Conservation (phyloP, 2,113 vertebrate species). For the Vireo altiloquus region DNA sequence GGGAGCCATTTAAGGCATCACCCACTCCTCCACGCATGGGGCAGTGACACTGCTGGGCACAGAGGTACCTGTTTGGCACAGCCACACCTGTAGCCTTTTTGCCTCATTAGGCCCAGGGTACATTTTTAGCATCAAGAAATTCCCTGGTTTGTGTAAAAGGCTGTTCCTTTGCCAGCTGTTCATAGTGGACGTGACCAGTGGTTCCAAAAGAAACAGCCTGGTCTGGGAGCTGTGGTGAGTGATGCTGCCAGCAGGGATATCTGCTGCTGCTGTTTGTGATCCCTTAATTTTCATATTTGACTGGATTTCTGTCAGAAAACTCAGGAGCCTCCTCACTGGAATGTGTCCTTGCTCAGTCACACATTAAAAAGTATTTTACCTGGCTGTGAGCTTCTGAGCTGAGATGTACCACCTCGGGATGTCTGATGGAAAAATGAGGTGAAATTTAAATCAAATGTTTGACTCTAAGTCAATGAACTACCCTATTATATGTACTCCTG, state of each 20-base stretch:
- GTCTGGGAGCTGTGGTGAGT: fast-evolving
- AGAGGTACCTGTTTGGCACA: background rate
- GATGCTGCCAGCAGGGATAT: background rate
- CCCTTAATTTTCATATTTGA: background rate
- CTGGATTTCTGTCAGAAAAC: background rate
- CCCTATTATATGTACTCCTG: background rate
- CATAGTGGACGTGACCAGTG: fast-evolving
- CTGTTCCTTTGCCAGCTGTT: background rate
- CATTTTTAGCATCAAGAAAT: background rate
- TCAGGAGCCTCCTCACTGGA: background rate
- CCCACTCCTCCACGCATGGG: fast-evolving
- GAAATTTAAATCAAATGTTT: background rate
- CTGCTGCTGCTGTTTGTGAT: background rate
- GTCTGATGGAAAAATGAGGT: background rate
- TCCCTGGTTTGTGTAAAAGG: background rate
- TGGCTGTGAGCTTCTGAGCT: background rate
- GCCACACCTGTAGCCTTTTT: background rate
- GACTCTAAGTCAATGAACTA: background rate
- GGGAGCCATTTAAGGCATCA: no score
- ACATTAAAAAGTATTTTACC: background rate
- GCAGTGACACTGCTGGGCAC: background rate
- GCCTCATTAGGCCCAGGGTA: background rate
- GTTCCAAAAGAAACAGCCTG: background rate
- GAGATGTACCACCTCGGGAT: background rate
- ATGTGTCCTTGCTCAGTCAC: background rate